Base-by-base conservation (phyloP, 2,113 vertebrate species). In the Albula goreensis region DNA sequence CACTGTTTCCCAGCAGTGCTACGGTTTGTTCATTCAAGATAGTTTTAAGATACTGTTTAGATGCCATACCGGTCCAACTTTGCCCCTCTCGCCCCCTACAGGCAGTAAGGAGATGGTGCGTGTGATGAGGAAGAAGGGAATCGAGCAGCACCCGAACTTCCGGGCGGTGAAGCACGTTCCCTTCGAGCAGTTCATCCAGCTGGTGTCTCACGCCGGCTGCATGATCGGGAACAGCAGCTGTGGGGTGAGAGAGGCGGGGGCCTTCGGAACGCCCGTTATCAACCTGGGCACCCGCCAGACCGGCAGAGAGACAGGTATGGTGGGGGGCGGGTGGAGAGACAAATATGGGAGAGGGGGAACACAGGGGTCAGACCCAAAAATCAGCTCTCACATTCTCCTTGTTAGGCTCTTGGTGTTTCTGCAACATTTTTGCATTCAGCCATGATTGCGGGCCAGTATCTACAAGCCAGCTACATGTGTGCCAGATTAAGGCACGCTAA, bases 31-130 rank as follows among this genome's bases (percentile, higher is more conserved):
- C 31, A 41, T 41, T 22, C 60, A 15, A 66, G 60, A 19, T 66
- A 15, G 1, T 5, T 22, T 19, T 66, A 19, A 22, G 17, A 66
- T 19, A 19, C 7, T 66, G 60, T 19, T 60, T 60, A 15, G 56
- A 15, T 5, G 56, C 50, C n/a, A 22, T 9, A 22, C 52, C 77
- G 8, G 2, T 15, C 60, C 31, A n/a, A 51, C 49, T 50, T 3
- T 25, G 25, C 50, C 17, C 9, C 50, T 11, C 41, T 8, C 60
- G 50, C 13, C 51, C 9, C 85, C 84, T 90, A 86, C 91, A 99
- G 98, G 98, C 88, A 99, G 98, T 94, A 99, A 99, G 92, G 98
- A 99, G 90, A 98, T 99, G 98, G 98, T 99, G 83, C 97, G 98
- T 7, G 98, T 98, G 85, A 98, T 99, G 97, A 94, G 98, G 86